These are phyloP conservation scores for Mionectes olivaceus DNA, from an alignment of 2,797 vertebrate genomes.

Conservation along the genomic window DNA sequence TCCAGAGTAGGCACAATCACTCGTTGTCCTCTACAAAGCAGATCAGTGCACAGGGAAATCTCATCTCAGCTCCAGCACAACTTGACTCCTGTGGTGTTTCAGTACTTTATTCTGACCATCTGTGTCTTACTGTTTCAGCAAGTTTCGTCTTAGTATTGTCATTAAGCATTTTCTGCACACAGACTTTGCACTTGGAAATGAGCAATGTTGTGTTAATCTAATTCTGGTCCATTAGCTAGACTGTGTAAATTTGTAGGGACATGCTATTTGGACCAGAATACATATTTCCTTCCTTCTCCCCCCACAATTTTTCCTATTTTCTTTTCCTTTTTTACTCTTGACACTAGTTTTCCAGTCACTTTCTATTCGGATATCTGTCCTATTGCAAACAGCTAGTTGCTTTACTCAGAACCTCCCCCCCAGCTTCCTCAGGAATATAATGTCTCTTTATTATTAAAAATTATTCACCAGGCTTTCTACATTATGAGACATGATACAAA, in stretches of 20 bases:
- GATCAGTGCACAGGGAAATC: slow-evolving; percentile 31
- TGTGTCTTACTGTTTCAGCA: slow-evolving; percentile 73
- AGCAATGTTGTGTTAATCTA: slow-evolving; percentile 57
- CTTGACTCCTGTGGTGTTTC: slow-evolving; percentile 59
- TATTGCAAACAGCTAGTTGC: not conserved
- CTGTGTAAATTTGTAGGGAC: not conserved
- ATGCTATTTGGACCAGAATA: not conserved
- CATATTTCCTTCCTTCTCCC: not conserved
- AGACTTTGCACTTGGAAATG: slow-evolving; percentile 75
- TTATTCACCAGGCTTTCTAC: not conserved
- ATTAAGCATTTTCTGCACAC: slow-evolving; percentile 72
- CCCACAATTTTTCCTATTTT: not conserved
- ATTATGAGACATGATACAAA: not conserved
- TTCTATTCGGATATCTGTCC: not conserved
- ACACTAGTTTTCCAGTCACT: not conserved
- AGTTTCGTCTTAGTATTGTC: slow-evolving; percentile 68
- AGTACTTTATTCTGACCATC: slow-evolving; percentile 68
- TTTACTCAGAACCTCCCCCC: not conserved
- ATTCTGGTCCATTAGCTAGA: slow-evolving; percentile 28
- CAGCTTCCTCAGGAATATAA: not conserved
- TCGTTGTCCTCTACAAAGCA: slow-evolving; percentile 54
- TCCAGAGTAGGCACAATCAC: slow-evolving; percentile 55
- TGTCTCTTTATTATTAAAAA: not conserved
- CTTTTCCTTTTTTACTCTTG: not conserved
- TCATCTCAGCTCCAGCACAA: slow-evolving; percentile 42